Base-by-base conservation (phyloP, 2,113 vertebrate genomes). In the Nicator chloris region DNA sequence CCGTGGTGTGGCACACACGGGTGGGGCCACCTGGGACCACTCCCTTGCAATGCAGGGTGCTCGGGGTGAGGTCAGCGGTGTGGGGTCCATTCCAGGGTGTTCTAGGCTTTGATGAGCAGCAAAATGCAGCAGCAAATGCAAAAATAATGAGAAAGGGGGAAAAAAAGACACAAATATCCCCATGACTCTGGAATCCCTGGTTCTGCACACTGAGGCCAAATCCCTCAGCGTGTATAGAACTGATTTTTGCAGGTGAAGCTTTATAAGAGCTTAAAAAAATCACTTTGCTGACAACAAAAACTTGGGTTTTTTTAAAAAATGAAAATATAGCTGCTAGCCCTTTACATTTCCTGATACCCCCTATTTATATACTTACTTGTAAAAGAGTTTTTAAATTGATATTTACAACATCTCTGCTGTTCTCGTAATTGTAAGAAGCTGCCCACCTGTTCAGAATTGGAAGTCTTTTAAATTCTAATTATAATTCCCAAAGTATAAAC, bases 41-140 rank as follows among this genome's bases (percentile, higher is more conserved):
- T 2, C 4, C 18, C n/a, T 8, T 10, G 39, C 18, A 11, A 0
- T 19, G 30, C 27, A 19, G 11, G 0, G 5, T 23, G 50, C 70
- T 40, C 81, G 23, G 49, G 28, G 57, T 9, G 18, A 19, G 10
- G 1, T 7, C 60, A 24, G 35, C 12, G 19, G 1, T 3, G 1
- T n/a, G 50, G 12, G 5, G 11, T n/a, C 39, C 15, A 2, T 21
- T 75, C 42, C 35, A 30, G 42, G 8, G 4, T n/a, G 10, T 20
- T 56, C 40, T 4, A 28, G n/a, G n/a, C n/a, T 28, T 40, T 30
- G 42, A 18, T 13, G 35, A 35, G 24, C 70, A 66, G 49, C 7
- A 56, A 64, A 73, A 73, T 75, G 42, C 42, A 56, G 28, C 24
- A 49, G 35, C 9, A 50, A 59, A 15, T 50, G 13, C 11, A 59